Evolutionary conservation across 2,888 invertebrate species (phyloP).

Genomic region (Cordilura impudica): DNA sequence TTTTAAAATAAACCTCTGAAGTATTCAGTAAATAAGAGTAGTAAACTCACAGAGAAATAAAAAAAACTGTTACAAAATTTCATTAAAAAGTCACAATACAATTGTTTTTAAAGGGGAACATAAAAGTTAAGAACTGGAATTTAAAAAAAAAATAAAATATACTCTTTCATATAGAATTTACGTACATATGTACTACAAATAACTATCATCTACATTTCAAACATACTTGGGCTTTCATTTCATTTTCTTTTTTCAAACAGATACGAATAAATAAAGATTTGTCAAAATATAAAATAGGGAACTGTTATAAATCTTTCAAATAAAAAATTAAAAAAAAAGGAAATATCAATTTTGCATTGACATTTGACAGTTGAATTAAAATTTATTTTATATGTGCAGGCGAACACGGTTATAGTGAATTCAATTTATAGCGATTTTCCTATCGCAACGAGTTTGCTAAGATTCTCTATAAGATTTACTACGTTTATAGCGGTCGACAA

Average conservation of each 20-base stretch:
- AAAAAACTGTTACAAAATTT: conserved; percentile 15
- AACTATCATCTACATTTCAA: background rate
- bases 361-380: conserved; percentile 54
- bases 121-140: background rate
- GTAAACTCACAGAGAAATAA: background rate
- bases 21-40: conserved; percentile 34
- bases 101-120: background rate
- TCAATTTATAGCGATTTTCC: no score
- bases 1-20: conserved; percentile 37
- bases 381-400: conserved; percentile 10
- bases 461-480: no score
- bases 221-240: background rate
- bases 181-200: conserved; percentile 20
- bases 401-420: background rate
- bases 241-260: background rate
- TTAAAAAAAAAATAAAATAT: background rate
- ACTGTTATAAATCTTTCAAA: conserved; percentile 49
- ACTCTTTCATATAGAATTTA: background rate
- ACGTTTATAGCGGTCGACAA: no score
- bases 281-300: conserved; percentile 42
- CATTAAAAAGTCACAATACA: conserved; percentile 44
- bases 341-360: conserved; percentile 48
- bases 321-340: background rate
- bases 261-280: conserved; percentile 48
- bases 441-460: background rate